Base-by-base conservation (phyloP, 2,888 invertebrate genomes). In the Ditula angustiorana region DNA sequence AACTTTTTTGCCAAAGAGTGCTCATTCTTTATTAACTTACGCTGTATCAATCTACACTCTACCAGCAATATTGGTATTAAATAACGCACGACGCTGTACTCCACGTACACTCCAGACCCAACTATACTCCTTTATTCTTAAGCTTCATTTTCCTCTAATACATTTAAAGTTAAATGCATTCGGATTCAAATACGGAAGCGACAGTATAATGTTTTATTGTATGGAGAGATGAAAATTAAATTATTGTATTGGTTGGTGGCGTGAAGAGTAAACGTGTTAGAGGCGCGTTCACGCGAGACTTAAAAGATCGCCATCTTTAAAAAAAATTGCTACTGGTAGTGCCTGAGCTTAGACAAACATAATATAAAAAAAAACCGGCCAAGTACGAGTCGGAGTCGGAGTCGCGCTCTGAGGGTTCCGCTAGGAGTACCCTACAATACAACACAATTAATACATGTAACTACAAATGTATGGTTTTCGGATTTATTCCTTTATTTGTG, bases 21-120 rank as follows among this genome's bases (percentile, higher is more conserved):
- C 28, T 21, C 47, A 49, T 41, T 49, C 49, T 62, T 62, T n/a
- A 37, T 16, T 41, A 50, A 37, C 30, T 37, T 21, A 3, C 24
- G 46, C 62, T 62, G 23, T 57, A 33, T 16, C 61, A 37, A 8
- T 58, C 46, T 37, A 66, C 65, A 58, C 58, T 66, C 58, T 60
- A 56, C 66, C 66, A 61, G 68, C 61, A 64, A 69, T 66, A 69
- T 63, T 52, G 59, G 44, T 61, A 63, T 66, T 66, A 67, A 69
- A 68, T 68, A 69, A 61, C 67, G 53, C 58, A 61, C 61, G 41
- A 59, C 61, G 37, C 33, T 55, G 21, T 55, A 44, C 44, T n/a
- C 8, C 1, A 1, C 33, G 10, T 8, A 5, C 33, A 52, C 28
- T 44, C 0, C 1, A 53, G 35, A 13, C 11, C 26, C 24, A 35